phyloP scores from a whole-genome alignment of 2,113 vertebrate genomes.

The Neodon shergylaensis region DNA sequence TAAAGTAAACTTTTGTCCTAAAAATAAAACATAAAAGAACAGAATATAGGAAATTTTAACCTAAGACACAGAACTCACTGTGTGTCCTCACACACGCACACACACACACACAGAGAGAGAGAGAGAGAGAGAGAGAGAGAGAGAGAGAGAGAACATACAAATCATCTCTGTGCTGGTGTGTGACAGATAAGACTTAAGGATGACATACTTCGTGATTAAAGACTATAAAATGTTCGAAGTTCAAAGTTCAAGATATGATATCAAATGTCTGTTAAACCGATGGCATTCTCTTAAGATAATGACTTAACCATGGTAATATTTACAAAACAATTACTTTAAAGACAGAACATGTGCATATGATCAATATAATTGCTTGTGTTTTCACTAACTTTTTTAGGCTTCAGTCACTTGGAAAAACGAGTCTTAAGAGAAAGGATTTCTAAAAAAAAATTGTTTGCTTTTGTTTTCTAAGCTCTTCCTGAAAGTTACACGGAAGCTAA shows the following conservation, averaged over 20 bases:
- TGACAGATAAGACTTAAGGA: neutral
- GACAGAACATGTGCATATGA: neutral
- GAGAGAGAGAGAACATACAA: no score
- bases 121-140: no score
- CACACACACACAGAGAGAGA: no score
- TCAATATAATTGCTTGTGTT: neutral
- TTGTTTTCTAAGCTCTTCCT: neutral
- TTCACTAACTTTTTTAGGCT: neutral
- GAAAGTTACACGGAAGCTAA: neutral
- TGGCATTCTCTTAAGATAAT: neutral
- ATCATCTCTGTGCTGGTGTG: no score
- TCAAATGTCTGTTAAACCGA: neutral
- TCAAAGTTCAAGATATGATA: neutral
- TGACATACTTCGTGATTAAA: neutral
- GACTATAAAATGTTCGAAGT: neutral
- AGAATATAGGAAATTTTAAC: neutral
- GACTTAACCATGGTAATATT: neutral
- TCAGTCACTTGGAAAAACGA: neutral
- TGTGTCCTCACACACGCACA: no score
- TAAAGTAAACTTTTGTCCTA: neutral
- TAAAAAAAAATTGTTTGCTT: neutral
- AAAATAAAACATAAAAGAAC: neutral
- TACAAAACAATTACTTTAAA: neutral
- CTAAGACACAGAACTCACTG: neutral
- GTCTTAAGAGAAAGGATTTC: neutral